Evolutionary conservation across 2,797 vertebrate species (phyloP).

Genomic region (Dromococcyx pavoninus): DNA sequence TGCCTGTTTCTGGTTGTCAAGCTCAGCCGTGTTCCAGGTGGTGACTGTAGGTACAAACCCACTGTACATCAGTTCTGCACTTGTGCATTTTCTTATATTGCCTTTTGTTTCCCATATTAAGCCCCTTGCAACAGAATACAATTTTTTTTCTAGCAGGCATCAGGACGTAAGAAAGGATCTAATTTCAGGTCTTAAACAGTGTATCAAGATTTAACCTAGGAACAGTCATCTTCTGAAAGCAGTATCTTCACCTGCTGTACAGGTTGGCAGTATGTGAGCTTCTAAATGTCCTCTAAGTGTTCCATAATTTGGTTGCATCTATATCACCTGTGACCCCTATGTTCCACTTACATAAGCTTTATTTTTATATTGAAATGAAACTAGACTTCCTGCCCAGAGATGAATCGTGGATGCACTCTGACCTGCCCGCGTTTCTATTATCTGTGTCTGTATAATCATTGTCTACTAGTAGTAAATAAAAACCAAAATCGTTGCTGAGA

Average conservation of each 20-base stretch:
- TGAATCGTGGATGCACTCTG: background rate
- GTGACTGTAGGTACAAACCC: background rate
- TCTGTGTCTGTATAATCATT: background rate
- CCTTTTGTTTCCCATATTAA: background rate
- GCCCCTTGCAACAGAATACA: background rate
- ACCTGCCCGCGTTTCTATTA: slow-evolving; percentile 10
- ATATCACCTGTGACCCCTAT: background rate
- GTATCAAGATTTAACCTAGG: background rate
- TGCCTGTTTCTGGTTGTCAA: background rate
- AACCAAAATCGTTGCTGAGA: background rate
- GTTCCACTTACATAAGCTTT: background rate
- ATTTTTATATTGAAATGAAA: slow-evolving; percentile 8
- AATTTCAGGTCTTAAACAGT: background rate
- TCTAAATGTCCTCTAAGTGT: background rate
- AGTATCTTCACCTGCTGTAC: background rate
- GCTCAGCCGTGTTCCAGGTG: background rate
- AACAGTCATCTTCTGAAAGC: background rate
- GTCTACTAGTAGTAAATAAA: slow-evolving; percentile 22
- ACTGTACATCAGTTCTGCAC: accelerated
- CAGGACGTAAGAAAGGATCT: background rate
- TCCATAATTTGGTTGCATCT: background rate
- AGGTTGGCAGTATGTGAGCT: background rate
- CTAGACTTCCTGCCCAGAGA: slow-evolving; percentile 17
- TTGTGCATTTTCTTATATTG: background rate
- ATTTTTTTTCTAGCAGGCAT: background rate